Evolutionary conservation across 2,888 invertebrate genomes (phyloP).

Genomic region (Baccha elongata): DNA sequence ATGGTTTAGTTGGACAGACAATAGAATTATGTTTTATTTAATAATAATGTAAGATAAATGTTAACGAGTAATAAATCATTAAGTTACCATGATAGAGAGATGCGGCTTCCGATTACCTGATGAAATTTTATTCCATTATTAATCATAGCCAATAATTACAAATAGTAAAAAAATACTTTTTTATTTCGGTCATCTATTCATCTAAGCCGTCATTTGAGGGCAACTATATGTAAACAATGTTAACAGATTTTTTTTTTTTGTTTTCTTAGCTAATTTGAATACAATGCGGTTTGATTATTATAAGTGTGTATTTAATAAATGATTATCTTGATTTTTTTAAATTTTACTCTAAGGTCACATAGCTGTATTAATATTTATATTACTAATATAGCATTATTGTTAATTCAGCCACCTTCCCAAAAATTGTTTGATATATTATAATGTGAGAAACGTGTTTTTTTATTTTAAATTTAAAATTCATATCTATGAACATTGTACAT

Average conservation of each 20-base stretch:
- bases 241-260: not conserved
- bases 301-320: not conserved
- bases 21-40: constrained; percentile 25
- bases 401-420: not conserved
- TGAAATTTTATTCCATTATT: constrained; percentile 25
- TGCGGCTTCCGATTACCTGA: too few species aligned
- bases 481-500: too few species aligned
- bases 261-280: not conserved
- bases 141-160: constrained; percentile 4
- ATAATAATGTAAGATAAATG: constrained; percentile 28
- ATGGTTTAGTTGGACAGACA: constrained; percentile 38
- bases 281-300: not conserved
- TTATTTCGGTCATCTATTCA: constrained; percentile 1
- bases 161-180: constrained; percentile 1
- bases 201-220: not conserved
- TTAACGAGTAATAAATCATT: constrained; percentile 43
- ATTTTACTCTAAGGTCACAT: constrained; percentile 2
- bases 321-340: constrained; percentile 1
- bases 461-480: not conserved
- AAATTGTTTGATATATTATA: not conserved
- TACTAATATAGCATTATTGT: not conserved
- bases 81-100: constrained; percentile 30
- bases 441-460: not conserved
- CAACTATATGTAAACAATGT: not conserved
- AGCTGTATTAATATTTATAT: not conserved